Evolutionary conservation across 2,888 invertebrate genomes (phyloP), one percentile per base, ranked within the genome.

Genomic region (Drosophila peninsularis): DNA sequence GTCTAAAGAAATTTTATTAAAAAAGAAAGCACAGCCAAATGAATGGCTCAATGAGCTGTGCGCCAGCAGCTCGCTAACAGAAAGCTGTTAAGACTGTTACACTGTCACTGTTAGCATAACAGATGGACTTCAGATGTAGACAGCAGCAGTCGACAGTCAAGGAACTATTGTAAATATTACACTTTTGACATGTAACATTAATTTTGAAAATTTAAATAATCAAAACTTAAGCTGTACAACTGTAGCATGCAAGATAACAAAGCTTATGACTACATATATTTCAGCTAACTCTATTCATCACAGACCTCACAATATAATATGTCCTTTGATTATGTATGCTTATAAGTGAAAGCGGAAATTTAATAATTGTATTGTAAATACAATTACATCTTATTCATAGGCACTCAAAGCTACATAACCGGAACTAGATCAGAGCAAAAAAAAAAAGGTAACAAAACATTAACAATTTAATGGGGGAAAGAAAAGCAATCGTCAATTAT

Each of bases 1-100:
- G 81, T 80, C 80, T 78, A 86, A 91, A 91, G 91, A 91, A 90
- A 90, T 91, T 90, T 78, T 82, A 82, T 82, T 80, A 83, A 89
- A 90, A 90, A 90, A 90, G 90, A 90, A 90, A 90, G 90, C 89
- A 88, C 78, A 47, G 50, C 47, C 65, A 45, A 62, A 64, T 60
- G 73, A 62, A 67, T 64, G 58, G 39, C 63, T 75, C 54, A 47
- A 61, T 61, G 62, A 34, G 69, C 41, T 60, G 39, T 54, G 53
- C 62, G 66, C 58, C 62, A 61, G 57, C 62, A 62, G 63, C 65
- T 30, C 42, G 55, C 56, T 62, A 60, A 53, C 62, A 55, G 21
- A 41, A 36, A 39, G 32, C 65, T 71, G 60, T 74, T 73, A 62
- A 53, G n/a, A 24, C 42, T 49, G 19, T 49, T 30, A 17, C 64